A percentile compares a stretch with the other conserved stretches of the same genome.
phyloP scores from a whole-genome alignment of 2,888 invertebrate species.

The Eupithecia subumbrata region DNA sequence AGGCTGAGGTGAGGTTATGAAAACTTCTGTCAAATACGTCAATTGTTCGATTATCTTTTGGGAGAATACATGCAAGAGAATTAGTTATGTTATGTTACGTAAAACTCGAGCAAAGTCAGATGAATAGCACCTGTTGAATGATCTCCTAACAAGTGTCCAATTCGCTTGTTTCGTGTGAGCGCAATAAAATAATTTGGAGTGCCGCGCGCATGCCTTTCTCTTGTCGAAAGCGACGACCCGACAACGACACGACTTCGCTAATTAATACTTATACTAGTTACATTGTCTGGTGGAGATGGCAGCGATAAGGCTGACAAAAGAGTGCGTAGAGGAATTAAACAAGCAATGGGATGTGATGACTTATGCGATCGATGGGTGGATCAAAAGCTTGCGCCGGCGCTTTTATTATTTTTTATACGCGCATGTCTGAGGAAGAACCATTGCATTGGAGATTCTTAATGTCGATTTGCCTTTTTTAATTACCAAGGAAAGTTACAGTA shows the following conservation, averaged over 20 bases:
- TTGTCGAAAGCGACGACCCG: slow-evolving; percentile 7
- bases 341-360: not conserved
- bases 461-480: not conserved
- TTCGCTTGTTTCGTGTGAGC: slow-evolving; percentile 1
- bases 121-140: not conserved
- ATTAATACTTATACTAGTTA: not conserved
- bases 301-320: slow-evolving; percentile 5
- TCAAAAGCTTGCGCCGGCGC: not conserved
- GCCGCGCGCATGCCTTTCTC: not conserved
- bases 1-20: not conserved
- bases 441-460: not conserved
- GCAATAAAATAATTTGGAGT: not conserved
- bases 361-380: not conserved
- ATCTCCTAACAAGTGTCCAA: slow-evolving; percentile 4
- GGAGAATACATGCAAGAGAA: not conserved
- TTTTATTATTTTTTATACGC: not conserved
- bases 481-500: too few species aligned
- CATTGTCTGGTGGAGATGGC: slow-evolving; percentile 1
- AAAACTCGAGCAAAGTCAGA: not conserved
- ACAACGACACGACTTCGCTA: slow-evolving; percentile 9
- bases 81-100: not conserved
- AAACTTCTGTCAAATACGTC: not conserved
- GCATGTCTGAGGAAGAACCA: not conserved
- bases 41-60: not conserved
- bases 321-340: not conserved